These are phyloP conservation scores for Ondatra zibethicus DNA, from an alignment of 2,113 vertebrate species.

Conservation along the genomic window DNA sequence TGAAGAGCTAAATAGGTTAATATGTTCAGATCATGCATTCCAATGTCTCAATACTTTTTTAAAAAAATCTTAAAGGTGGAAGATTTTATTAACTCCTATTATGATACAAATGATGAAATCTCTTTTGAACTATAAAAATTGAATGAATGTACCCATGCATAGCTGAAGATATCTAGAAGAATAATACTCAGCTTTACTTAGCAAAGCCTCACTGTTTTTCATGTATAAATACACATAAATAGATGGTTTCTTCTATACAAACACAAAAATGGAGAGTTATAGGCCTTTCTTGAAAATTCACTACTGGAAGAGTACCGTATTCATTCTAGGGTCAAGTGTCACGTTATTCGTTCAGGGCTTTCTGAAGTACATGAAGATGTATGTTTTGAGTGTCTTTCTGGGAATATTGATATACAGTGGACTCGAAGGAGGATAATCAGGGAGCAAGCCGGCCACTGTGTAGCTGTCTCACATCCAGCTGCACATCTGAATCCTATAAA, in stretches of 20 bases:
- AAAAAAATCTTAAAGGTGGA: background rate
- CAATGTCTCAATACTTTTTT: background rate
- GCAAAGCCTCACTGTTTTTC: background rate
- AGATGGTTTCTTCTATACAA: background rate
- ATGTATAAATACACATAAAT: background rate
- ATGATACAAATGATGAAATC: conserved; percentile 44
- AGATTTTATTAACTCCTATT: background rate
- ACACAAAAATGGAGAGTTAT: background rate
- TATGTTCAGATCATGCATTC: background rate
- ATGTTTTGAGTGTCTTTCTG: background rate
- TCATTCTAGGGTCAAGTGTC: background rate
- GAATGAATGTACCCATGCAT: background rate
- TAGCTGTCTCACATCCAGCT: background rate
- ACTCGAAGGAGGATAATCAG: background rate
- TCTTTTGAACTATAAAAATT: background rate
- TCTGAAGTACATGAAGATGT: no score
- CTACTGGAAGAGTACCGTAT: background rate
- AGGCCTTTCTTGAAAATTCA: background rate
- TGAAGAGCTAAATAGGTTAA: conserved; percentile 32
- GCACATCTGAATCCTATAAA: background rate
- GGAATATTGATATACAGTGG: background rate
- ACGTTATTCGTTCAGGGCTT: background rate
- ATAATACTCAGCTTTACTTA: conserved; percentile 3
- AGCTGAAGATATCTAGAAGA: conserved; percentile 2
- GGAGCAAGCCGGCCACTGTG: background rate